Percentiles rank a stretch among this genome's conserved stretches.
These are phyloP conservation scores for Laticauda laticaudata DNA, from an alignment of 2,113 vertebrate species.

Conservation along the genomic window DNA sequence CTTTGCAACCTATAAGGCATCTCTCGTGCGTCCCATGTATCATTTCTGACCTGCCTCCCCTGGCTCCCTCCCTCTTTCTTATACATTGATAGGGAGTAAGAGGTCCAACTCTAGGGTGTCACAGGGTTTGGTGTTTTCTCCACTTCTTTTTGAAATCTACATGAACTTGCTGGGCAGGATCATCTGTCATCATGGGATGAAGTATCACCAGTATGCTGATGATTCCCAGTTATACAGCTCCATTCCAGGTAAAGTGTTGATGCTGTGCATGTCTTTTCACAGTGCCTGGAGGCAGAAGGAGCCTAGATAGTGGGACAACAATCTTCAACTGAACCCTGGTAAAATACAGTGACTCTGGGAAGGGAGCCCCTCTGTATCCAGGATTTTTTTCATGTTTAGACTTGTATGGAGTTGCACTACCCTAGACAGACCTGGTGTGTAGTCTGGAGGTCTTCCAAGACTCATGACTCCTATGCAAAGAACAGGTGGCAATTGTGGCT, in stretches of 20 bases:
- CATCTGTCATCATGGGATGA: background rate
- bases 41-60: background rate
- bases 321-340: background rate
- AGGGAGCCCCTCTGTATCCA: background rate
- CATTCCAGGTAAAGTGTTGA: background rate
- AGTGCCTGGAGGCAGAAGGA: background rate
- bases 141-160: background rate
- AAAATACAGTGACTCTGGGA: background rate
- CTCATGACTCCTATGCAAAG: background rate
- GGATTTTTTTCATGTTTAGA: background rate
- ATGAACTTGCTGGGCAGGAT: background rate
- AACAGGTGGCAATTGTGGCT: background rate
- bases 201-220: background rate
- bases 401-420: background rate
- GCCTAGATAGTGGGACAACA: background rate
- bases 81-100: background rate
- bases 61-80: background rate
- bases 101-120: background rate
- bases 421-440: background rate
- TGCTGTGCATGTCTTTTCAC: background rate
- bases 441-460: background rate
- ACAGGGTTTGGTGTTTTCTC: background rate
- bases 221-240: background rate
- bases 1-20: background rate
- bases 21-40: background rate